Conservation (phyloP, 2,113 vertebrate genomes). For the Oplegnathus fasciatus region DNA sequence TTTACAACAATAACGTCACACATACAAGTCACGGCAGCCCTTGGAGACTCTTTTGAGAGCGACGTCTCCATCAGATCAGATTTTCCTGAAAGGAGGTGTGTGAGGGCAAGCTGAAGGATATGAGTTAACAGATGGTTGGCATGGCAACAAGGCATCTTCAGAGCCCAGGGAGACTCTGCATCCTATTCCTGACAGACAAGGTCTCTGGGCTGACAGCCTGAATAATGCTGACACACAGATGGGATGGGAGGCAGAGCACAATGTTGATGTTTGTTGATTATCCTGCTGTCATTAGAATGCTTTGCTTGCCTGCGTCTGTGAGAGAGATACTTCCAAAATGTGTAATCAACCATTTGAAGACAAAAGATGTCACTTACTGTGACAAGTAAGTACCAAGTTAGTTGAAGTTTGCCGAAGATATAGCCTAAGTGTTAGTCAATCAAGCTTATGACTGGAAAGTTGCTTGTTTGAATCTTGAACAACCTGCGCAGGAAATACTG, state of each 20-base stretch:
- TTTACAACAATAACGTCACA: background rate
- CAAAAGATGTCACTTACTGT: background rate
- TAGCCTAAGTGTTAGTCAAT: too few species aligned
- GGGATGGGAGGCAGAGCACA: constrained; percentile 25
- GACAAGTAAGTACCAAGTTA: background rate
- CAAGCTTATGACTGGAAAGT: background rate
- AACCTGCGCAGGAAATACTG: background rate
- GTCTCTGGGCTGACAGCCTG: constrained; percentile 36
- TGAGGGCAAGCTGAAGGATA: constrained; percentile 29
- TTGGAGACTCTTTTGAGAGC: background rate
- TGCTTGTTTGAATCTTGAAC: background rate
- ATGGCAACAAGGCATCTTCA: constrained; percentile 65
- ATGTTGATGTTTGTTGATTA: constrained; percentile 21
- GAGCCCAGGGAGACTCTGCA: constrained; percentile 38
- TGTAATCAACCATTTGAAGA: background rate
- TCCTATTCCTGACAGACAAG: constrained; percentile 53
- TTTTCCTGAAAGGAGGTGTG: constrained; percentile 2
- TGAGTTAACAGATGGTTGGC: constrained; percentile 66
- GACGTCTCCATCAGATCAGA: constrained; percentile 17
- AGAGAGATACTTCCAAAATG: background rate
- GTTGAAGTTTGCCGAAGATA: background rate
- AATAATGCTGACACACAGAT: constrained; percentile 42
- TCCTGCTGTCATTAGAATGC: constrained; percentile 1
- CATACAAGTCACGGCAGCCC: background rate
- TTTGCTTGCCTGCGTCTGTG: constrained; percentile 16